phyloP scores from a whole-genome alignment of 2,888 invertebrate genomes.

The Cyclophora punctaria region DNA sequence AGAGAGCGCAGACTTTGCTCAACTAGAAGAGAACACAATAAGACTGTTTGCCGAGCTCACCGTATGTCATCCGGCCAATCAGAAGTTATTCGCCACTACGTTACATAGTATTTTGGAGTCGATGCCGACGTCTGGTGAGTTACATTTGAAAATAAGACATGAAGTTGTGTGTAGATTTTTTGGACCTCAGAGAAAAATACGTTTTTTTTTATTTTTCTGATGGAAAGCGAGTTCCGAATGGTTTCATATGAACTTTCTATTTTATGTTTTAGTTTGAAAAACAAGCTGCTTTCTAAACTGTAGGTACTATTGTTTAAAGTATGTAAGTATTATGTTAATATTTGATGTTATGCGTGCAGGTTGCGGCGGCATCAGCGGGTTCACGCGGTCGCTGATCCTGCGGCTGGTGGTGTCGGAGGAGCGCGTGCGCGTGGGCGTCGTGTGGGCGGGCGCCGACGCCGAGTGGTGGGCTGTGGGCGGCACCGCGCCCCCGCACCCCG shows the following conservation, averaged over 20 bases:
- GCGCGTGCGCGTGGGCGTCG: slow-evolving; percentile 84
- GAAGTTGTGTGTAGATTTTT: too few species aligned
- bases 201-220: too few species aligned
- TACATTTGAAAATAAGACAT: too few species aligned
- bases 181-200: too few species aligned
- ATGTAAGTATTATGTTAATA: not conserved
- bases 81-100: slow-evolving; percentile 86
- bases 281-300: not conserved
- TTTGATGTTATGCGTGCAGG: slow-evolving; percentile 21
- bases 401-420: slow-evolving; percentile 91
- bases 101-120: slow-evolving; percentile 84
- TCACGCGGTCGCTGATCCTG: slow-evolving; percentile 88
- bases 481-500: slow-evolving; percentile 76
- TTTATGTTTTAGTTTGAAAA: not conserved
- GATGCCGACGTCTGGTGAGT: slow-evolving; percentile 54
- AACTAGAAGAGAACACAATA: slow-evolving; percentile 85
- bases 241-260: not conserved
- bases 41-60: slow-evolving; percentile 88
- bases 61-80: slow-evolving; percentile 89
- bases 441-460: slow-evolving; percentile 56
- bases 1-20: slow-evolving; percentile 66
- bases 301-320: not conserved
- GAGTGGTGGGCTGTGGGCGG: slow-evolving; percentile 70
- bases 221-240: too few species aligned
- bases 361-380: slow-evolving; percentile 84